Evolutionary conservation across 2,113 vertebrate species (phyloP).

Genomic region (Paraplagusia blochii): DNA sequence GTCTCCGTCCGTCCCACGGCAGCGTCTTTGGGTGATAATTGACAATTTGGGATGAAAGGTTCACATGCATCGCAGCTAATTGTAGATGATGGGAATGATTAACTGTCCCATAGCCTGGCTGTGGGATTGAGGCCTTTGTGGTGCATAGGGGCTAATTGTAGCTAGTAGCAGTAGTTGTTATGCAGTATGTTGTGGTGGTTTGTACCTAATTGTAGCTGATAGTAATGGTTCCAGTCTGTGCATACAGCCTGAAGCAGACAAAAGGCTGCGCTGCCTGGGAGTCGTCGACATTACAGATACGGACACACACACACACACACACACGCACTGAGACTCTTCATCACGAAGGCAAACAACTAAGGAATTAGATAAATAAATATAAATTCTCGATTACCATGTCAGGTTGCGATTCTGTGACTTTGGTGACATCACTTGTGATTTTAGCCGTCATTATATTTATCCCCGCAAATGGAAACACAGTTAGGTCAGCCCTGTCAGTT

Average conservation of each 20-base stretch:
- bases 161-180: slow-evolving; percentile 70
- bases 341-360: neutral
- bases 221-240: slow-evolving; percentile 74
- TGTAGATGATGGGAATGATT: slow-evolving; percentile 66
- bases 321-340: slow-evolving; percentile 7
- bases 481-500: slow-evolving; percentile 63
- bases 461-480: slow-evolving; percentile 50
- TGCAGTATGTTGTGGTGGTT: slow-evolving; percentile 65
- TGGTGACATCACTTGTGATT: neutral
- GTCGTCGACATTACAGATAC: slow-evolving; percentile 15
- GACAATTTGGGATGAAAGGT: slow-evolving; percentile 53
- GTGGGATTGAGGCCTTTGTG: slow-evolving; percentile 53
- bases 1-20: slow-evolving; percentile 9
- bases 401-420: neutral
- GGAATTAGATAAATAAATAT: too few relatives aligned
- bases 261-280: slow-evolving; percentile 25
- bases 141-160: slow-evolving; percentile 64
- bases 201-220: slow-evolving; percentile 73
- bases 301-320: slow-evolving; percentile 22
- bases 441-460: slow-evolving; percentile 6
- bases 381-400: too few relatives aligned
- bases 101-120: slow-evolving; percentile 47
- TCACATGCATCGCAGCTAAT: slow-evolving; percentile 47
- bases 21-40: slow-evolving; percentile 47
- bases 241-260: slow-evolving; percentile 64